phyloP scores from a whole-genome alignment of 2,113 vertebrate species.

The Myrmophylax atrothorax region DNA sequence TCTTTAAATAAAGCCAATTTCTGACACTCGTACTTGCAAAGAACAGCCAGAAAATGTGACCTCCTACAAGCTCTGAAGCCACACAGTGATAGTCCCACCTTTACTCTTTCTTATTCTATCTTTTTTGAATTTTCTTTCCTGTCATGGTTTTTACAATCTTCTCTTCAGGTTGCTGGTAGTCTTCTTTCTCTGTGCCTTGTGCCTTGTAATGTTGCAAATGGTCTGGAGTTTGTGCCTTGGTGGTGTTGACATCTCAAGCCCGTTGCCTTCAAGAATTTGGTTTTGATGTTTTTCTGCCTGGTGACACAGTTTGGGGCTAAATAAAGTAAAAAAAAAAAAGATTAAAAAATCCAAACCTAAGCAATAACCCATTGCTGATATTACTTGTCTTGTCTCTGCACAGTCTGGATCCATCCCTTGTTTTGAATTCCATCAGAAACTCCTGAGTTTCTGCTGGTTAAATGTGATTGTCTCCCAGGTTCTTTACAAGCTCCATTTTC shows the following conservation, averaged over 20 bases:
- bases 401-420: not conserved
- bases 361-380: not conserved
- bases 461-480: not conserved
- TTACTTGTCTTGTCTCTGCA: not conserved
- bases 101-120: not conserved
- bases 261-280: not conserved
- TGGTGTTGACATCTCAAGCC: not conserved
- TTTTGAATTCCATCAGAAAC: not conserved
- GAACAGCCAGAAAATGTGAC: not conserved
- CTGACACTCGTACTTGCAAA: not conserved
- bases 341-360: not conserved
- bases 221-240: not conserved
- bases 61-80: not conserved
- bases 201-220: not conserved
- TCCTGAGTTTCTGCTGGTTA: not conserved
- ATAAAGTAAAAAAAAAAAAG: not conserved
- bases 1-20: slow-evolving; percentile 51
- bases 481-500: not conserved
- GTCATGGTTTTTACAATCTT: not conserved
- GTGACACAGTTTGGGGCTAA: not conserved
- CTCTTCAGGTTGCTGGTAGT: not conserved
- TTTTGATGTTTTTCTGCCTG: not conserved
- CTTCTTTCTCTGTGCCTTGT: not conserved
- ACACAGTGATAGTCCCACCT: not conserved
- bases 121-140: not conserved